Evolutionary conservation across 2,113 vertebrate genomes (phyloP).

Genomic region (Hylia prasina): DNA sequence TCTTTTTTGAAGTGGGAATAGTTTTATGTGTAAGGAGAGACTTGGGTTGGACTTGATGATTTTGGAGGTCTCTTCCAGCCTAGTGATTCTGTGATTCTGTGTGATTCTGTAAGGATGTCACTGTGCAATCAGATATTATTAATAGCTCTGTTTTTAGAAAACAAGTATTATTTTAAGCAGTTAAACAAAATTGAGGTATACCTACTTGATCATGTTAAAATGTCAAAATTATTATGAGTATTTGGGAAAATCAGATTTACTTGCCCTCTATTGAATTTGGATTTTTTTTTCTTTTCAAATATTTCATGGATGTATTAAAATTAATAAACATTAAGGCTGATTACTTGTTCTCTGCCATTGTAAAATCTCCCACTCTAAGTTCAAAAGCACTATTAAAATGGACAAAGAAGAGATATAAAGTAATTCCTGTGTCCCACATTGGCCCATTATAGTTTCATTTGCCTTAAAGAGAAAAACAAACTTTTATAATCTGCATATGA

Average conservation of each 20-base stretch:
- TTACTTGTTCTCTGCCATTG: neutral
- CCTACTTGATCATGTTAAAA: neutral
- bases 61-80: neutral
- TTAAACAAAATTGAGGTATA: neutral
- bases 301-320: conserved; percentile 1
- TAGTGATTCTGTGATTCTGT: neutral
- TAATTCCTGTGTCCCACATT: conserved; percentile 42
- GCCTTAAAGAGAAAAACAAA: neutral
- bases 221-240: neutral
- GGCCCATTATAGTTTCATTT: conserved; percentile 11
- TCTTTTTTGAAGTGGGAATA: neutral
- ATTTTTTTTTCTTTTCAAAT: neutral
- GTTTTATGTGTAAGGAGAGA: neutral
- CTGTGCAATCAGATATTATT: neutral
- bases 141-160: neutral
- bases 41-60: neutral
- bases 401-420: conserved; percentile 36
- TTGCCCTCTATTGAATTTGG: neutral
- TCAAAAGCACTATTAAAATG: conserved; percentile 46
- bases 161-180: neutral
- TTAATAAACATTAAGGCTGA: neutral
- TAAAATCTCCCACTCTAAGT: conserved; percentile 12
- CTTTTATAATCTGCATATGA: neutral
- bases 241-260: neutral
- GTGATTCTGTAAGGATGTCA: neutral